These are phyloP conservation scores for Tortricodes alternella DNA, from an alignment of 2,888 invertebrate genomes.

Conservation along the genomic window DNA sequence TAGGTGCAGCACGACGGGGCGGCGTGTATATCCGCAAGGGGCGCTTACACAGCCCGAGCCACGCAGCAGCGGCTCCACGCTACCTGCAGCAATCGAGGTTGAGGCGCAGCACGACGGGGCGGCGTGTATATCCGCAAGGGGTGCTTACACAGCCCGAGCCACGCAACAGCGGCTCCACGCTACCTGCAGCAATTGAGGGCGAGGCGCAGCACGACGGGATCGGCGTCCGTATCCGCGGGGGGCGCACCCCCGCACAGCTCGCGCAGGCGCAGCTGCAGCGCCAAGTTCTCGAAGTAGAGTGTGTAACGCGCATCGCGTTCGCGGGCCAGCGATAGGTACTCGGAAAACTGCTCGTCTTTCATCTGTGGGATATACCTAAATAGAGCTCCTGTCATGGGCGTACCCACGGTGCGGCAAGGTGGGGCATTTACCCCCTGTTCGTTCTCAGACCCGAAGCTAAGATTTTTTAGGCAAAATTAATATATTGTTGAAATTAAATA, in stretches of 20 bases:
- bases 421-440: no score
- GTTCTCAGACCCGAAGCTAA: no score
- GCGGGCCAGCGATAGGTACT: constrained; percentile 64
- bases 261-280: constrained; percentile 62
- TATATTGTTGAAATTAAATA: no score
- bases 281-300: constrained; percentile 71
- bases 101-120: constrained; percentile 67
- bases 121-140: constrained; percentile 48
- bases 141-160: no score
- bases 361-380: constrained; percentile 44
- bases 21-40: constrained; percentile 48
- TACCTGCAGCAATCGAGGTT: constrained; percentile 74
- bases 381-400: no score
- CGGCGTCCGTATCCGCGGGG: constrained; percentile 51
- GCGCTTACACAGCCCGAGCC: no score
- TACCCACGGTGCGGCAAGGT: no score
- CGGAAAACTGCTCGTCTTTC: constrained; percentile 66
- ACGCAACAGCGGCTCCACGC: no score
- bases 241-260: constrained; percentile 57
- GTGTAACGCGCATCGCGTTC: constrained; percentile 74
- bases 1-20: constrained; percentile 67
- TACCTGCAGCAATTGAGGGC: constrained; percentile 74
- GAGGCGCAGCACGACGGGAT: constrained; percentile 65
- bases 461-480: no score
- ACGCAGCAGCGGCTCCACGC: no score